Base-by-base conservation (phyloP, 2,888 invertebrate genomes). In the Eupithecia centaureata region DNA sequence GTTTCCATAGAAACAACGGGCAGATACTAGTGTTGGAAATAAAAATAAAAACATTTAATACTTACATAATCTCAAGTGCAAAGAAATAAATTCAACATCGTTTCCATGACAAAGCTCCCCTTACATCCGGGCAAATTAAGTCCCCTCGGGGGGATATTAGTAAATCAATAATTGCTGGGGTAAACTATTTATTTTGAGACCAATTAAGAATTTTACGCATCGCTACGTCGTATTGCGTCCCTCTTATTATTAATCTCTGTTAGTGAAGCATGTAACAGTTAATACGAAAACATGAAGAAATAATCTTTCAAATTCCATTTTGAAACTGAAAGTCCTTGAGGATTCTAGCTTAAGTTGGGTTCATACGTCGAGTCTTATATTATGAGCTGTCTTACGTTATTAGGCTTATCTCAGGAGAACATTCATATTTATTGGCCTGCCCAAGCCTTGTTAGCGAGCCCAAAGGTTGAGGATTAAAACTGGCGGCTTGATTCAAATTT, bases 341-440 rank as follows among this genome's bases (percentile, higher is more conserved):
- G 52, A 62, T 25, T 60, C 63, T n/a, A 18, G 57, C 61, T 68
- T 64, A 68, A 35, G 70, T 63, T 60, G 61, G 63, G 30, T 66
- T 85, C 82, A 79, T 81, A 81, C 79, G 81, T 82, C 82, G 84
- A 85, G 84, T 82, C 57, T 30, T 32, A 57, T 32, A 57, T 57
- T 22, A 28, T 30, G 27, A 56, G 57, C 57, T 30, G 57, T 57
- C 57, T 57, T 57, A 89, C 79, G 81, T 84, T 83, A 82, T 82
- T 83, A 82, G 82, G 82, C 89, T 91, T 91, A 91, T 91, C 91
- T 85, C 13, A 32, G 32, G n/a, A 32, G 22, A 57, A 57, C 57
- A 57, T 57, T 32, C 57, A 57, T 57, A 57, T 57, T 57, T 57
- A 57, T 33, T 32, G 28, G 32, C 57, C 18, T 57, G 32, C 32